These are phyloP conservation scores for Abramis brama DNA, from an alignment of 2,113 vertebrate species.

Conservation along the genomic window DNA sequence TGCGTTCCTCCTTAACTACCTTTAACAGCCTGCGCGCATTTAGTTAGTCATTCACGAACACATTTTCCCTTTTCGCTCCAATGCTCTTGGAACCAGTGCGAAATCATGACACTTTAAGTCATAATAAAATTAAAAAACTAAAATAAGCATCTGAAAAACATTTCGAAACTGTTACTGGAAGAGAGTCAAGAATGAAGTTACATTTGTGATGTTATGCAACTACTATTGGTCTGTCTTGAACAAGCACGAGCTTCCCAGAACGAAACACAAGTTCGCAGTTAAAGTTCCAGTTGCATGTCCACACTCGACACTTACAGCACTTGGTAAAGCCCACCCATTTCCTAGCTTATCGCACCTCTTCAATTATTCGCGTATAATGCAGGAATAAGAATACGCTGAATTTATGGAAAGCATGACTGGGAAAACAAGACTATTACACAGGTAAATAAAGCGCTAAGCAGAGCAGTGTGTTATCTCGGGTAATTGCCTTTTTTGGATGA, in stretches of 20 bases:
- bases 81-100: background rate
- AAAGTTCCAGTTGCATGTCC: conserved; percentile 32
- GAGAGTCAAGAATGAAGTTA: background rate
- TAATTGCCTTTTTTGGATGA: background rate
- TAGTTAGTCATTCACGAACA: conserved; percentile 14
- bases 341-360: background rate
- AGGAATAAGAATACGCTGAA: background rate
- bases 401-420: background rate
- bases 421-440: background rate
- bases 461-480: background rate
- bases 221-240: background rate
- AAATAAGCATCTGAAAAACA: background rate
- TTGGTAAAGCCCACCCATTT: conserved; percentile 29
- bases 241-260: background rate
- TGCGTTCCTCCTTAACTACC: background rate
- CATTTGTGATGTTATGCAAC: conserved; percentile 24
- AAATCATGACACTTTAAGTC: background rate
- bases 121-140: too few relatives aligned
- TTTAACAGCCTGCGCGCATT: background rate
- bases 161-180: background rate
- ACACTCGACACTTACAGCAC: conserved; percentile 4
- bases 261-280: background rate
- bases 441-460: background rate
- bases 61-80: background rate
- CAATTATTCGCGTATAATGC: background rate